Evolutionary conservation across 2,113 vertebrate genomes (phyloP).

Genomic region (Rhombomys opimus): DNA sequence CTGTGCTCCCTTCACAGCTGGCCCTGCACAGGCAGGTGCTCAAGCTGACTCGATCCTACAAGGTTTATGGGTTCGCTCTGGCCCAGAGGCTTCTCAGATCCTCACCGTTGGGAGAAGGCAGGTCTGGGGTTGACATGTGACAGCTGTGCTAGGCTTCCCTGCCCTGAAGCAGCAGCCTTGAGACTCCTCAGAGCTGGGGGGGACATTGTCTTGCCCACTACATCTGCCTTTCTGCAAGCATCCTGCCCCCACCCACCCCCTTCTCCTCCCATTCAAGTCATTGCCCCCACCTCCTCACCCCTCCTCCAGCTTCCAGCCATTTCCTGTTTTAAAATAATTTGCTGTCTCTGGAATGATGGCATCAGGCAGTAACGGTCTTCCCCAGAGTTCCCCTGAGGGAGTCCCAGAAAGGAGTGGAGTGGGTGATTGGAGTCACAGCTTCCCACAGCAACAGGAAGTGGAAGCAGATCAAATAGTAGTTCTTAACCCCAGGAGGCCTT

Average conservation of each 20-base stretch:
- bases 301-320: conserved; percentile 53
- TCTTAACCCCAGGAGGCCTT: conserved; percentile 20
- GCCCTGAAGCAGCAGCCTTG: not conserved
- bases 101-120: not conserved
- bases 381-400: conserved; percentile 28
- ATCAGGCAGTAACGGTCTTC: not conserved
- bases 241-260: conserved; percentile 7
- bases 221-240: not conserved
- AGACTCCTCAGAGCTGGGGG: not conserved
- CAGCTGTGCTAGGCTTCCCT: not conserved
- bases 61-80: not conserved
- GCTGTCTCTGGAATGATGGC: not conserved
- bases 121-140: not conserved
- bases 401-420: conserved; percentile 46
- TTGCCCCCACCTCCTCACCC: not conserved
- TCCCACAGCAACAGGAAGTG: conserved; percentile 69
- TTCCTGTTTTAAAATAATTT: conserved; percentile 69
- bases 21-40: not conserved
- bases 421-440: conserved; percentile 55
- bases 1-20: not conserved
- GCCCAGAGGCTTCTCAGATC: not conserved
- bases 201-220: too few relatives aligned
- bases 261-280: not conserved
- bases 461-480: conserved; percentile 59
- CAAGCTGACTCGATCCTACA: not conserved